Conservation (phyloP, 2,888 invertebrate species). For the Calliscelio sp. region DNA sequence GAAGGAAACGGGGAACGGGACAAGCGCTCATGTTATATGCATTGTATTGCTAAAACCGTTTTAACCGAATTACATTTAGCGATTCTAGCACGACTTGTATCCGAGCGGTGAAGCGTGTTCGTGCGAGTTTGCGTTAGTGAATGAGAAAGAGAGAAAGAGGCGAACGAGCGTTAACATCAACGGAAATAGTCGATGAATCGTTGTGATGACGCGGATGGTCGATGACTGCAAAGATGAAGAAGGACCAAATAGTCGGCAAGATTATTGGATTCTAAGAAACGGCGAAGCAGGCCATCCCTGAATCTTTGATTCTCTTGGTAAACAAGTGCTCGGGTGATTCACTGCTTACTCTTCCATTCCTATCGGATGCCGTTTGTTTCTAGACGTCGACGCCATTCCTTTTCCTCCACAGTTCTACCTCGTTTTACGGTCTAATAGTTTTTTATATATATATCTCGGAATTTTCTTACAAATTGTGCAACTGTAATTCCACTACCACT, state of each 20-base stretch:
- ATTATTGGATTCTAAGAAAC: conserved; percentile 81
- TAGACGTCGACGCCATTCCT: conserved; percentile 83
- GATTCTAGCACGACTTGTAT: conserved; percentile 83
- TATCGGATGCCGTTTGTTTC: conserved; percentile 85
- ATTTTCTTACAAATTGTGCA: conserved; percentile 30
- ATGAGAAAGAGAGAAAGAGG: conserved; percentile 47
- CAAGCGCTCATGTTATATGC: conserved; percentile 85
- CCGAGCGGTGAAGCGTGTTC: conserved; percentile 75
- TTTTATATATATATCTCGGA: conserved; percentile 65
- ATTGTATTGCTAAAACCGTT: conserved; percentile 86
- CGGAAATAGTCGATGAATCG: conserved; percentile 68
- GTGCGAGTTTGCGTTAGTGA: conserved; percentile 68
- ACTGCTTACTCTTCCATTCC: conserved; percentile 83
- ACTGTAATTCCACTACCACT: conserved; percentile 39
- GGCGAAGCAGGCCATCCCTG: too few species aligned
- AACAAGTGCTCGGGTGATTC: too few species aligned
- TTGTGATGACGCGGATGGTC: conserved; percentile 66
- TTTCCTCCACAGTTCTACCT: conserved; percentile 80
- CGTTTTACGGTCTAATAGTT: conserved; percentile 84
- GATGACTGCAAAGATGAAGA: conserved; percentile 61
- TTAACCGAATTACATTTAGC: conserved; percentile 86
- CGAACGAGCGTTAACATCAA: conserved; percentile 62
- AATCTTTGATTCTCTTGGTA: too few species aligned
- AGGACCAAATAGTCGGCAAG: conserved; percentile 70
- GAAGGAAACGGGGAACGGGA: conserved; percentile 77